Base-by-base conservation (phyloP, 2,797 vertebrate genomes). In the Balearica regulorum region DNA sequence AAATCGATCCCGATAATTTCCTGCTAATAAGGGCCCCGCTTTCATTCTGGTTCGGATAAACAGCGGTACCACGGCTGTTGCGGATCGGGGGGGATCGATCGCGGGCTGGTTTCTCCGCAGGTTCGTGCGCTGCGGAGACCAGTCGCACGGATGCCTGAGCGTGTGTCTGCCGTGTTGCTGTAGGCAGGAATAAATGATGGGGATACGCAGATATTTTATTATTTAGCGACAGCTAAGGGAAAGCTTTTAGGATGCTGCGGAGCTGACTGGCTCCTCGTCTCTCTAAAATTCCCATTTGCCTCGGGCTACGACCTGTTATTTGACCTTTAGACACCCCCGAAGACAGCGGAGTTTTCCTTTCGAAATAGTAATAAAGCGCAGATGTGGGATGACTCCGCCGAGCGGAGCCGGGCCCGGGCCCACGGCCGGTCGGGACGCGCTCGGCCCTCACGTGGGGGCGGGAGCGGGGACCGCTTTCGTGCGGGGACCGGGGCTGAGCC, bases 301-400 rank as follows among this genome's bases (percentile, higher is more conserved):
- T 33, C 51, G 46, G 93, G 91, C 72, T 71, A 21, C 77, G 96
- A 78, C 92, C 92, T 94, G 48, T 83, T 88, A 54, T 81, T 55
- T 90, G 93, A 87, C 89, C 90, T 95, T 94, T 86, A 60, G 64
- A 66, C 83, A 87, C 91, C 79, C 90, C 68, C 46, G 69, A 72
- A 95, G 91, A 54, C 24, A 51, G 76, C 82, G 15, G 53, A 75
- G 69, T 57, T 89, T 75, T 77, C 86, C 86, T 81, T 79, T 77
- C 48, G 3, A 26, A 69, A 41, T 7, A 48, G 82, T 16, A 29
- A 48, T 33, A 33, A 54, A 12, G 17, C 31, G 21, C 5, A 13
- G 80, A 4, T 76, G 44, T 17, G 72, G 53, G 64, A 16, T 20
- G 83, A 5, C 24, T 13, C 26, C 6, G 28, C 39, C 44, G 20